Conservation (phyloP, 2,888 invertebrate genomes). For the Heliconius charithonia region DNA sequence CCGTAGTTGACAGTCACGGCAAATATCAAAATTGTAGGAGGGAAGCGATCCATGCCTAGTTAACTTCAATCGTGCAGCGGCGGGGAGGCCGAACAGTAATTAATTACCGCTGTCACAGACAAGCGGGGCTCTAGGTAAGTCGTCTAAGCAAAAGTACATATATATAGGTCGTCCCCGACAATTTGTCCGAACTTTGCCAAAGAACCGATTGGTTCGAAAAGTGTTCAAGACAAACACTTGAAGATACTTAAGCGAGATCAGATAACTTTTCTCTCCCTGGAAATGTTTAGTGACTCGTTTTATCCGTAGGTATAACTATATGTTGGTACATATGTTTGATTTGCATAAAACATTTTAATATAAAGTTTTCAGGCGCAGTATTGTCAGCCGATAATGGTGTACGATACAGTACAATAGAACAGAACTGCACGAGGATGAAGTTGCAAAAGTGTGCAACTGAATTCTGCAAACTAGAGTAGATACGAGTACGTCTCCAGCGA, state of each 20-base stretch:
- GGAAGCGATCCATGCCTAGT: conserved; percentile 70
- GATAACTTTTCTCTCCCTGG: conserved; percentile 20
- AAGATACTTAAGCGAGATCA: conserved; percentile 17
- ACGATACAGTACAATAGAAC: conserved; percentile 45
- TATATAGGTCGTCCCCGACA: conserved; percentile 35
- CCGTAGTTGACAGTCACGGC: conserved; percentile 46
- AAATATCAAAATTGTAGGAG: conserved; percentile 68
- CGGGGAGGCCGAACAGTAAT: conserved; percentile 66
- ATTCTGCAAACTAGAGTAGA: conserved; percentile 67
- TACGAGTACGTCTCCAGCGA: conserved; percentile 69
- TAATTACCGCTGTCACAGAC: conserved; percentile 70
- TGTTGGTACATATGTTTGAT: background rate
- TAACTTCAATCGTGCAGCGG: conserved; percentile 75
- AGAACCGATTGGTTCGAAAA: conserved; percentile 28
- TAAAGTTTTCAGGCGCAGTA: conserved; percentile 33
- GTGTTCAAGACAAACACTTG: conserved; percentile 25
- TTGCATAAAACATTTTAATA: conserved; percentile 23
- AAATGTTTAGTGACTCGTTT: conserved; percentile 7
- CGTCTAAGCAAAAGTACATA: conserved; percentile 45
- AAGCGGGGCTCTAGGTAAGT: conserved; percentile 50
- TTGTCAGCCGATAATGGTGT: conserved; percentile 44
- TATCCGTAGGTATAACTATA: background rate
- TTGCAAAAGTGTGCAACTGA: conserved; percentile 52
- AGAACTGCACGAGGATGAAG: conserved; percentile 48
- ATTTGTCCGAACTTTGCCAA: conserved; percentile 41